Evolutionary conservation across 2,888 invertebrate genomes (phyloP).

Genomic region (Polymixis lichenea): DNA sequence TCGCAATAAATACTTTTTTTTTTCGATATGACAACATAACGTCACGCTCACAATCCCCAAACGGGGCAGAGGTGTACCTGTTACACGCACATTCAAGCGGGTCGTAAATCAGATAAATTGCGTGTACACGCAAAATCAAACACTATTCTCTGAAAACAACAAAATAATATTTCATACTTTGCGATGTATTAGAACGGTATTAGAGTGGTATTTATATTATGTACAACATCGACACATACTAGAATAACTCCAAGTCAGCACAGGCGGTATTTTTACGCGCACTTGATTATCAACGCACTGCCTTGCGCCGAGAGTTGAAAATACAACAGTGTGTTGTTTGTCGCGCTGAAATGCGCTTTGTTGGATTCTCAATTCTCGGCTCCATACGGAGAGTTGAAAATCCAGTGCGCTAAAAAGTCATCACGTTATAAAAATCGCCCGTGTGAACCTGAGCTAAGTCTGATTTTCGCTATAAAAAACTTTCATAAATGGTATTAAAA

Average conservation of each 20-base stretch:
- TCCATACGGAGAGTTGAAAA: neutral
- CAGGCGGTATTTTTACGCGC: neutral
- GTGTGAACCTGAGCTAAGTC: neutral
- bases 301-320: neutral
- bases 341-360: neutral
- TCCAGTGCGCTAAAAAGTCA: neutral
- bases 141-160: neutral
- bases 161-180: constrained; percentile 10
- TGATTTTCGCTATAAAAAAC: constrained; percentile 15
- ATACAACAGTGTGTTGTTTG: neutral
- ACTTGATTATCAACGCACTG: neutral
- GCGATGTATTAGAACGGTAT: constrained; percentile 17
- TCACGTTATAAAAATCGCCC: no score
- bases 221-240: constrained; percentile 41
- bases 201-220: constrained; percentile 32
- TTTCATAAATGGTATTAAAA: constrained; percentile 40
- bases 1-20: neutral
- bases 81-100: neutral
- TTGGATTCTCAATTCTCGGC: neutral
- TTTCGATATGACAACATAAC: neutral
- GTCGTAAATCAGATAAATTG: neutral
- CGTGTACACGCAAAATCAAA: neutral
- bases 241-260: neutral
- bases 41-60: neutral
- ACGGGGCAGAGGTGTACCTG: neutral